Base-by-base conservation (phyloP, 1,140 invertebrate species). In the Drosophila melanogaster region DNA sequence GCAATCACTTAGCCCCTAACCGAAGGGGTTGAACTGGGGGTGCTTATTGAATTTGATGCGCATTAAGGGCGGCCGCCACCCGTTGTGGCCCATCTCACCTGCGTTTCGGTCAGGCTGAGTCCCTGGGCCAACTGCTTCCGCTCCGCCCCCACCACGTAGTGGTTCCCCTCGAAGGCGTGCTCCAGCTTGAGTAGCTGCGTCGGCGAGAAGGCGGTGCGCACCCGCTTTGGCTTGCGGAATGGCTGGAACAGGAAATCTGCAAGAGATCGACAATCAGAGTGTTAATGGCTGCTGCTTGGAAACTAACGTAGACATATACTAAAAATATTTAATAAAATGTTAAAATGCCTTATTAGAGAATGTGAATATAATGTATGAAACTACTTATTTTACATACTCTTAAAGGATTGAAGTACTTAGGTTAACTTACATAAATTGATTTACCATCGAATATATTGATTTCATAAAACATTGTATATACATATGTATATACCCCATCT, bases 161-260 rank as follows among this genome's bases (percentile, higher is more conserved):
- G 98, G 93, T 98, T 99, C 91, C 97, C 97, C 93, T 98, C 97
- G 93, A 99, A 99, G 35, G 98, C 97, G 86, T 98, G 96, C 91
- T 98, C 98, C 83, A 99, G 93, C 92, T 98, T 97, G 40, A 98
- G 93, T 71, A 99, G 93, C 93, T 99, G 98, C 69, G 96, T 96
- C 10, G 98, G 97, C 81, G 97, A 97, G 92, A 99, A 99, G 15
- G 98, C 98, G 14, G 98, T 99, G 79, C 98, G 94, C 92, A 98
- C 97, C 93, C 98, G 94, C 93, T 99, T 99, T 65, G 97, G 97
- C 93, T 99, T 99, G 60, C 98, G 95, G 93, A 99, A 99, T 17
- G 98, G 98, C 92, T 98, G 98, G 17, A 99, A 95, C 1, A 99
- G 95, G 92, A 99, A 98, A 15, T 97, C 97, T 33, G 96, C 95